These are phyloP conservation scores for Erebia palarica DNA, from an alignment of 2,888 invertebrate species.

Conservation along the genomic window DNA sequence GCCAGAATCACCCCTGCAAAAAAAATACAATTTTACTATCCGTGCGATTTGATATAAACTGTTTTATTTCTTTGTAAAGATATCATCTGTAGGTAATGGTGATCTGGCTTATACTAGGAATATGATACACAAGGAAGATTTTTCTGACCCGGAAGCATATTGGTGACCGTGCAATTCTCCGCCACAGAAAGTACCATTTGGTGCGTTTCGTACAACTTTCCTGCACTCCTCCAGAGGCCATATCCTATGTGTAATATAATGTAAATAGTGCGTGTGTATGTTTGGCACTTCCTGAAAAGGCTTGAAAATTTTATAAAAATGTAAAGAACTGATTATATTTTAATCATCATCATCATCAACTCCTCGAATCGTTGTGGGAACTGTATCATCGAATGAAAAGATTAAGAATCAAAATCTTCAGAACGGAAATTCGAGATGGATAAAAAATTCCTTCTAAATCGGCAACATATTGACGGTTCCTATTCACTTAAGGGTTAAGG, in stretches of 20 bases:
- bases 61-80: no score
- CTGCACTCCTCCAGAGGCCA: background rate
- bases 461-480: no score
- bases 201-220: background rate
- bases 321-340: background rate
- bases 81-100: no score
- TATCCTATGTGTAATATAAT: background rate
- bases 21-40: background rate
- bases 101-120: background rate
- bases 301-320: no score
- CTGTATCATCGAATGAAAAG: no score
- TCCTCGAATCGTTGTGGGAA: no score
- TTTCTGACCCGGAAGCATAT: background rate
- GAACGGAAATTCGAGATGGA: no score
- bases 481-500: no score
- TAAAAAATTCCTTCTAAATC: no score
- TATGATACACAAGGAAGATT: background rate
- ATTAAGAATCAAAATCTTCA: no score
- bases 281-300: background rate
- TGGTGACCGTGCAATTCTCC: background rate
- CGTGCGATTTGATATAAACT: no score
- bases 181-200: background rate
- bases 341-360: background rate
- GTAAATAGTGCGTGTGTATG: background rate
- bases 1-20: conserved; percentile 13